Base-by-base conservation (phyloP, 2,797 vertebrate genomes). In the Sebastes taczanowskii region DNA sequence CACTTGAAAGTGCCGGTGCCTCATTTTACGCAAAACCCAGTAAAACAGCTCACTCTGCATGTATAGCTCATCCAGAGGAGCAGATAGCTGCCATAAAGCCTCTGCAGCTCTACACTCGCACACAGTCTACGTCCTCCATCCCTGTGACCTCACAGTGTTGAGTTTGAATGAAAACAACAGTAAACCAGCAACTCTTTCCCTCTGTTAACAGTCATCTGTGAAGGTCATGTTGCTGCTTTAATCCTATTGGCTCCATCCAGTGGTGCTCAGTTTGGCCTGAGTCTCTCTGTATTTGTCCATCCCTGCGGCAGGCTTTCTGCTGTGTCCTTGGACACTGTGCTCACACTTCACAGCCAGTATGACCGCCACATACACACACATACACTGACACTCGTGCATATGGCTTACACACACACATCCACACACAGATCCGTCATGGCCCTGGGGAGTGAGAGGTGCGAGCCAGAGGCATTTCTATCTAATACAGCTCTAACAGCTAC, bases 191-290 rank as follows among this genome's bases (percentile, higher is more conserved):
- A 25, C 66, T 78, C 58, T 53, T 61, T 64, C 61, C 0, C 76
- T 80, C 65, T 32, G 67, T 58, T 58, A 80, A 75, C 75, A 71
- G 71, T 82, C 70, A 55, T 82, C 42, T 84, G 81, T 92, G 87
- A 93, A 92, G 91, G 92, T 92, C 87, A 78, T 63, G n/a, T 52
- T 75, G 69, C 70, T 58, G 83, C 81, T 88, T 81, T 90, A 90
- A 92, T 90, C 89, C 87, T 88, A 66, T 80, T 87, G 86, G 83
- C 85, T 91, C 67, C 63, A 61, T 72, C 84, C 79, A 81, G 63
- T 59, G 60, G 65, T 7, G 73, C 66, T 82, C 80, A 69, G 69
- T 81, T 84, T 84, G 72, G 86, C 85, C 62, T 27, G 35, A 30
- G 69, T 63, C 53, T 75, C 32, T 68, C 65, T 81, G 62, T 82